Conservation (phyloP, 2,113 vertebrate species). For the Glaucomys volans region DNA sequence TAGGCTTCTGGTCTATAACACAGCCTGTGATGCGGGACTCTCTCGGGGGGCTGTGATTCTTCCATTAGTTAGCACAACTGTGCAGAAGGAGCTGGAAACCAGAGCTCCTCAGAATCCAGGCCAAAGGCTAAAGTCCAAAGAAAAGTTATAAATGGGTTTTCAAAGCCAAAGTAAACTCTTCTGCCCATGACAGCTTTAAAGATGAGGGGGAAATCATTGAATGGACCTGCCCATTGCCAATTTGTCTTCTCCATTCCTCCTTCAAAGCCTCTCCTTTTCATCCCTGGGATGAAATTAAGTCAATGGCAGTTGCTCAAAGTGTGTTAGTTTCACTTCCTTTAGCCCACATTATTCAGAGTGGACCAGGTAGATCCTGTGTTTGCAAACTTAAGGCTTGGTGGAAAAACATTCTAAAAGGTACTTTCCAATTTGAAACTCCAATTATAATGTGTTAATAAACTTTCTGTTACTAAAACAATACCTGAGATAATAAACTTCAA, state of each 20-base stretch:
- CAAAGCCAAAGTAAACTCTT: conserved; percentile 6
- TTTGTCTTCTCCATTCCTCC: neutral
- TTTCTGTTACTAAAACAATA: neutral
- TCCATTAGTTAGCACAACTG: neutral
- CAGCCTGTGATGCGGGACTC: neutral
- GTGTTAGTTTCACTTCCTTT: neutral
- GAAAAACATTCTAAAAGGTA: neutral
- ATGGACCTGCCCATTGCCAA: no score
- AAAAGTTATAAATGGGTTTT: neutral
- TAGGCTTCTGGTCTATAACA: neutral
- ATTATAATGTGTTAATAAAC: neutral
- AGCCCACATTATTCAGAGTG: neutral
- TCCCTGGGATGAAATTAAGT: neutral
- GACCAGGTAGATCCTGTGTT: neutral
- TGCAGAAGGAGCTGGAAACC: neutral
- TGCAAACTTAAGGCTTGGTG: neutral
- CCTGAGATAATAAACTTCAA: neutral
- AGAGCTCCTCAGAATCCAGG: neutral
- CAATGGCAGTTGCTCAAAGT: neutral
- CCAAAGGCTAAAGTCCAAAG: neutral
- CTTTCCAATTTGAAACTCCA: neutral
- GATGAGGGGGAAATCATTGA: neutral
- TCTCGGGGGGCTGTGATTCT: neutral
- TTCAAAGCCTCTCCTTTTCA: neutral
- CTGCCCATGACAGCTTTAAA: neutral